Percentiles rank a stretch among this genome's conserved stretches.
Evolutionary conservation across 2,113 vertebrate species (phyloP).

Genomic region (Sterna hirundo): DNA sequence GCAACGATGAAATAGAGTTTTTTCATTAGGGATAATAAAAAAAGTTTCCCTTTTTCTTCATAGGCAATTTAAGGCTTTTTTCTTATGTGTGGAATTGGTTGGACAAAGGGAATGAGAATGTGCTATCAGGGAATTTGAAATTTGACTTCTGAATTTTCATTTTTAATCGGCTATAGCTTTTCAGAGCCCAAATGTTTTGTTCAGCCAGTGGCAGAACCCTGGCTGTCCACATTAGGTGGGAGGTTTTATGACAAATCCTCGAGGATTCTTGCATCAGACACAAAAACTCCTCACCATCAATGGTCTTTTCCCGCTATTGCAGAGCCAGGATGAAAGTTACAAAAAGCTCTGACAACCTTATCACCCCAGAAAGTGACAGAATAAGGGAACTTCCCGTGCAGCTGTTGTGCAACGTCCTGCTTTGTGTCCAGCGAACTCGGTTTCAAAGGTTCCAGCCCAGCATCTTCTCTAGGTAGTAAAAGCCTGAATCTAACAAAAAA

Average conservation of each 20-base stretch:
- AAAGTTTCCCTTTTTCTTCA: neutral
- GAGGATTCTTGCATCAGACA: neutral
- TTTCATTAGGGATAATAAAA: neutral
- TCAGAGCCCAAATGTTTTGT: neutral
- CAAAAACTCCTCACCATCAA: neutral
- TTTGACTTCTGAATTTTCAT: neutral
- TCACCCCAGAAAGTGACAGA: neutral
- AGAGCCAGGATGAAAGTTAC: neutral
- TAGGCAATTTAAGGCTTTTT: neutral
- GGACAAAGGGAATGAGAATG: neutral
- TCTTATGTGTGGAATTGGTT: neutral
- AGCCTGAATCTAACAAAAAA: neutral
- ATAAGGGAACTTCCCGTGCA: neutral
- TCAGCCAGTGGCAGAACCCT: neutral
- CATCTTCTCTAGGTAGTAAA: neutral
- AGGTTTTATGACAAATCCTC: neutral
- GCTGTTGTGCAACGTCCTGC: fast-evolving
- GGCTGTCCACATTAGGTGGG: neutral
- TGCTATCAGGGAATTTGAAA: neutral
- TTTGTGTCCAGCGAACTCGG: neutral
- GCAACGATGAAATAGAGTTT: neutral
- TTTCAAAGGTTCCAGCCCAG: neutral
- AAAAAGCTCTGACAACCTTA: neutral
- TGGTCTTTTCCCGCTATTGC: neutral
- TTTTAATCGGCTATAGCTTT: neutral